Conservation (phyloP, 2,113 vertebrate genomes). For the Podilymbus podiceps region DNA sequence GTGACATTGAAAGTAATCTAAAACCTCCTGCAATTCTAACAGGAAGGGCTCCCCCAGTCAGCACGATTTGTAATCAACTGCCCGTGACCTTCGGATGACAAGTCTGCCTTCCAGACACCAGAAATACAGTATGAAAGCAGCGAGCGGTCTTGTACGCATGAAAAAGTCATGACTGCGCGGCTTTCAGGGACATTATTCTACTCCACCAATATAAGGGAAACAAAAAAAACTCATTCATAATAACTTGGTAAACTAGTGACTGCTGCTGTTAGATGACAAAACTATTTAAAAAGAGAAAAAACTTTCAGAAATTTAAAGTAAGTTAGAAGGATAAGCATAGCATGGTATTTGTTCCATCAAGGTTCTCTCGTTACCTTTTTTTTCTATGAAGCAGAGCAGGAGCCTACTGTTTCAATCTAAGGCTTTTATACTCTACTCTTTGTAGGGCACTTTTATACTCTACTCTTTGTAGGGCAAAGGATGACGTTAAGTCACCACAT, state of each 20-base stretch:
- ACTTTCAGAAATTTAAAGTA: neutral
- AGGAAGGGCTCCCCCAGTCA: neutral
- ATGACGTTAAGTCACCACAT: neutral
- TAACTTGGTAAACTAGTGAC: neutral
- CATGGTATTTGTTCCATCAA: neutral
- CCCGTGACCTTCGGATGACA: neutral
- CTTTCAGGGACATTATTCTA: neutral
- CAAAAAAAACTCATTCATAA: neutral
- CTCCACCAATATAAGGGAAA: neutral
- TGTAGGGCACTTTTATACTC: neutral
- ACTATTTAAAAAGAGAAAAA: neutral
- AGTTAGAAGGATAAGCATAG: neutral
- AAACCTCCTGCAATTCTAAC: neutral
- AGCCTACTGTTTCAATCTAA: neutral
- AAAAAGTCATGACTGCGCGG: neutral
- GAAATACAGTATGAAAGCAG: neutral
- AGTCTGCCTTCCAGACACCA: neutral
- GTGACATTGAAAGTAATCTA: neutral
- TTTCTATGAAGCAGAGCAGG: neutral
- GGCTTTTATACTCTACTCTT: neutral
- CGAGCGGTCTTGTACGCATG: neutral
- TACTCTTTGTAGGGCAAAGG: neutral
- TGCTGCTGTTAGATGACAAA: neutral
- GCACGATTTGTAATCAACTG: neutral
- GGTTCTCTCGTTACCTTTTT: neutral